A percentile compares a stretch with the other conserved stretches of the same genome.
phyloP scores from a whole-genome alignment of 2,888 invertebrate species.

The Leucophenga maculata region DNA sequence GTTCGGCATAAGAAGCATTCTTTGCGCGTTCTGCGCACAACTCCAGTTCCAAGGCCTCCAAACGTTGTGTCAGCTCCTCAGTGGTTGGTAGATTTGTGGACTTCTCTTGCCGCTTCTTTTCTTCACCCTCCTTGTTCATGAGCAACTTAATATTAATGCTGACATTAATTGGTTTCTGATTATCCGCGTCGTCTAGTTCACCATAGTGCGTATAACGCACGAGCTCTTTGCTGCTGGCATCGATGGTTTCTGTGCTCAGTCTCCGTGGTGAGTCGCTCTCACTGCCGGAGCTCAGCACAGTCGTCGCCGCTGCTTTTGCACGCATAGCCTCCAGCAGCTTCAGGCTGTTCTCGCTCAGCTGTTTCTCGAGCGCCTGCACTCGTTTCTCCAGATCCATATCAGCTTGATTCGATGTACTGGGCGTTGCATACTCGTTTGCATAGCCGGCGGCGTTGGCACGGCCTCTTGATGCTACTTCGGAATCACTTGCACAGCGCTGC shows the following conservation, averaged over 20 bases:
- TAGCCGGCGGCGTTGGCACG: constrained; percentile 30
- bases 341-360: constrained; percentile 62
- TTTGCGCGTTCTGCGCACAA: constrained; percentile 45
- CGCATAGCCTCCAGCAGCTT: constrained; percentile 58
- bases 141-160: constrained; percentile 69
- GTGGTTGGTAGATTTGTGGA: constrained; percentile 43
- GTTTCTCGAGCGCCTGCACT: constrained; percentile 65
- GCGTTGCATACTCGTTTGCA: constrained; percentile 39
- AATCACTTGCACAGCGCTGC: constrained; percentile 71
- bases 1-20: too few species aligned
- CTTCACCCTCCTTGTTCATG: constrained; percentile 55
- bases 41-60: constrained; percentile 61
- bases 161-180: constrained; percentile 63
- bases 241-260: constrained; percentile 48
- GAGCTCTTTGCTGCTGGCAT: constrained; percentile 62
- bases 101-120: constrained; percentile 32
- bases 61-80: constrained; percentile 55
- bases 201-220: constrained; percentile 62
- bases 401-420: constrained; percentile 56
- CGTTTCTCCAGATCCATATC: constrained; percentile 63
- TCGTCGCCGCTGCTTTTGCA: constrained; percentile 33
- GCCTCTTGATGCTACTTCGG: constrained; percentile 67
- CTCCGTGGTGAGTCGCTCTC: constrained; percentile 38
- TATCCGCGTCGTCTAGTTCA: constrained; percentile 57
- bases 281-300: constrained; percentile 28